Evolutionary conservation across 1,140 invertebrate species (phyloP).

Genomic region (Notospermus geniculatus): DNA sequence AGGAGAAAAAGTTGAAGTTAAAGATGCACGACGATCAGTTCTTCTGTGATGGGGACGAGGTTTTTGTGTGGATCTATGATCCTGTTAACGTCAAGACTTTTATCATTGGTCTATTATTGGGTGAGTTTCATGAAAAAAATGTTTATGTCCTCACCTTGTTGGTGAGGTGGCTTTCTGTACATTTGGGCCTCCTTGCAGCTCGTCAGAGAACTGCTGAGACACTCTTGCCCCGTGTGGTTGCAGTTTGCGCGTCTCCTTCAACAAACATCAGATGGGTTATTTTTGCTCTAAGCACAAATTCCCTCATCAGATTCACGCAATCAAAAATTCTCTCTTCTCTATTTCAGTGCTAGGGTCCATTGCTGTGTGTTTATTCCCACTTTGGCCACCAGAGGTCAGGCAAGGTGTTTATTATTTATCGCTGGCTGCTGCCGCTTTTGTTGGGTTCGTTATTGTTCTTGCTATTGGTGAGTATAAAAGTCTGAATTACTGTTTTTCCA

Average conservation of each 20-base stretch:
- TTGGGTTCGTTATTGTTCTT: slow-evolving; percentile 88
- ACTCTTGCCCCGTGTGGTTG: too few species aligned
- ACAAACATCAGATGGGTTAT: too few species aligned
- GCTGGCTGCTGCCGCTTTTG: slow-evolving; percentile 87
- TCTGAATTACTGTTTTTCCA: too few species aligned
- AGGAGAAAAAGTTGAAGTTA: slow-evolving; percentile 70
- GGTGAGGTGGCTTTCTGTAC: background rate
- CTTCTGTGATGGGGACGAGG: slow-evolving; percentile 87
- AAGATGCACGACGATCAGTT: slow-evolving; percentile 95
- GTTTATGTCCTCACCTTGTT: too few species aligned
- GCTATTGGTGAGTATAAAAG: slow-evolving; percentile 65
- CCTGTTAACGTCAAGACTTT: slow-evolving; percentile 96
- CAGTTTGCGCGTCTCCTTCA: too few species aligned
- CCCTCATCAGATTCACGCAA: too few species aligned
- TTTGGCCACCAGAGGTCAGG: slow-evolving; percentile 93
- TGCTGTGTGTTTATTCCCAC: slow-evolving; percentile 93
- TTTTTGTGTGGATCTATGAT: slow-evolving; percentile 99
- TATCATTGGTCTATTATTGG: slow-evolving; percentile 84
- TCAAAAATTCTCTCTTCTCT: slow-evolving; percentile 1
- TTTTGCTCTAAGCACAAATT: too few species aligned
- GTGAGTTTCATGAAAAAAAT: too few species aligned
- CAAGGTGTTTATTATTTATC: slow-evolving; percentile 96
- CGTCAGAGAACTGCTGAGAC: too few species aligned
- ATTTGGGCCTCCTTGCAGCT: too few species aligned
- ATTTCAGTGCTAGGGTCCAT: slow-evolving; percentile 82